phyloP scores from a whole-genome alignment of 2,797 vertebrate species.

The Macropus fuliginosus region DNA sequence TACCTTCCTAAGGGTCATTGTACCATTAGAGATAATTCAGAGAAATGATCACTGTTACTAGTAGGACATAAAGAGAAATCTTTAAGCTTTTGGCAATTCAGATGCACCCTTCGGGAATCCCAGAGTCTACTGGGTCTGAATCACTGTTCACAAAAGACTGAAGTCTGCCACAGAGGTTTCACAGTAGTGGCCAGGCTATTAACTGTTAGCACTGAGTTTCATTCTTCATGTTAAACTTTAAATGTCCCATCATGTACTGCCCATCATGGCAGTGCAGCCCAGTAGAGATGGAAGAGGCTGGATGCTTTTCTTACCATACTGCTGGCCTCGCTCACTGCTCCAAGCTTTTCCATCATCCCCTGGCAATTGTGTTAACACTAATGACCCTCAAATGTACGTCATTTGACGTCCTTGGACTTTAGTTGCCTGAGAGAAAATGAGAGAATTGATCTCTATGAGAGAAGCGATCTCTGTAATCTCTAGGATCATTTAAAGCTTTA shows the following conservation, averaged over 20 bases:
- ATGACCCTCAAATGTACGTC: neutral
- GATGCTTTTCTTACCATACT: neutral
- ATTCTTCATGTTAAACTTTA: neutral
- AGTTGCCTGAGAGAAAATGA: neutral
- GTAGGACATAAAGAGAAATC: neutral
- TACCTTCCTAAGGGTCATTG: neutral
- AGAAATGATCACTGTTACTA: neutral
- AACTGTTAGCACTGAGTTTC: neutral
- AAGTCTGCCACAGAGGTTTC: neutral
- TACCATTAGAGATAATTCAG: neutral
- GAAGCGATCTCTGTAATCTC: neutral
- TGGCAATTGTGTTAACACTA: neutral
- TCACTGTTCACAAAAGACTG: neutral
- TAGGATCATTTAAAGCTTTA: neutral
- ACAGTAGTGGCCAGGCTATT: neutral
- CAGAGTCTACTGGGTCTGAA: neutral
- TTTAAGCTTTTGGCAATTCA: neutral
- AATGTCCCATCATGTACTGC: neutral
- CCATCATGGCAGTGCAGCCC: neutral
- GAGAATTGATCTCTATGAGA: neutral
- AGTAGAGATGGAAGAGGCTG: neutral
- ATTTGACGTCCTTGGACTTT: neutral
- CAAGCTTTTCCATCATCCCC: neutral
- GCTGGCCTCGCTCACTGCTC: neutral
- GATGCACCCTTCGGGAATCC: neutral